These are phyloP conservation scores for Saccopteryx bilineata DNA, from an alignment of 2,113 vertebrate genomes.

Conservation along the genomic window DNA sequence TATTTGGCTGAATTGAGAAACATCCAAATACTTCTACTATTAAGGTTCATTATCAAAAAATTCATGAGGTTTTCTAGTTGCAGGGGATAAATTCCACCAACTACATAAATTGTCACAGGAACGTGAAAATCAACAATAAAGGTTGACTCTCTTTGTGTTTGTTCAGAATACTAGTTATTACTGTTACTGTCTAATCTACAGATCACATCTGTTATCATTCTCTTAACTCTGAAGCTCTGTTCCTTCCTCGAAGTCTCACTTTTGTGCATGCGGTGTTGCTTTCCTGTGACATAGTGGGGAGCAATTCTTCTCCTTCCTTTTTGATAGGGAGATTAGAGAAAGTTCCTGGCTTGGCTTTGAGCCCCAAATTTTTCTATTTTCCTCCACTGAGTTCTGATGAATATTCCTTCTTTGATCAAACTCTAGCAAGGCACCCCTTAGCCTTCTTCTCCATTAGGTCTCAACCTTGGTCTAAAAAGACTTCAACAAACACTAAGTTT, in stretches of 20 bases:
- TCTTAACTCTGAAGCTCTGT: background rate
- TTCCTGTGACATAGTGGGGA: background rate
- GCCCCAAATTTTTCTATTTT: background rate
- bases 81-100: background rate
- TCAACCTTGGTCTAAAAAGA: background rate
- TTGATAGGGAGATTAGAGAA: constrained; percentile 27
- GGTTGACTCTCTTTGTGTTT: background rate
- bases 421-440: background rate
- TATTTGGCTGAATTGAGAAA: background rate
- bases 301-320: background rate
- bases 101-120: background rate
- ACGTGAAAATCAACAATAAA: background rate
- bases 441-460: background rate
- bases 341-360: background rate
- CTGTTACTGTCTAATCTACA: background rate
- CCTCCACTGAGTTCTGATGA: background rate
- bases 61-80: background rate
- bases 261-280: background rate
- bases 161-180: background rate
- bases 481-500: background rate
- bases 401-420: background rate
- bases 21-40: background rate
- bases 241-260: background rate
- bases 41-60: background rate
- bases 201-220: background rate